Evolutionary conservation across 2,888 invertebrate species (phyloP).

Genomic region (Dendrolimus pini): DNA sequence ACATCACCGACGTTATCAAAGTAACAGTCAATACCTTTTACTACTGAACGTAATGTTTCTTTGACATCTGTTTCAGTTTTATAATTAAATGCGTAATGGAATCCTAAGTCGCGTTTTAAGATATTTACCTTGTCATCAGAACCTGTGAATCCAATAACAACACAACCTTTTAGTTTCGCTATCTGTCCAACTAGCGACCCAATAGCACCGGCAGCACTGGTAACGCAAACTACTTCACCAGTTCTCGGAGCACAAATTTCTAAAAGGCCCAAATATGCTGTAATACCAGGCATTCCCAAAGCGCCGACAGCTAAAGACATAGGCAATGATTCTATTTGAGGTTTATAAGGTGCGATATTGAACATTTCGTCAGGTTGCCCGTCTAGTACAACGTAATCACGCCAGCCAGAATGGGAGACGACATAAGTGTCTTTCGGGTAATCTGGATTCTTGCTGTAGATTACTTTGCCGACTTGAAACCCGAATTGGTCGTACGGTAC

Average conservation of each 20-base stretch:
- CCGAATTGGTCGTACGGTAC: constrained; percentile 37
- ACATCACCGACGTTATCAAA: constrained; percentile 46
- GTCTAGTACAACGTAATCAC: constrained; percentile 54
- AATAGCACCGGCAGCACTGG: constrained; percentile 82
- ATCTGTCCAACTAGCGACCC: constrained; percentile 83
- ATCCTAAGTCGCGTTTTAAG: constrained; percentile 76
- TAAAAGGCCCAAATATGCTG: constrained; percentile 27
- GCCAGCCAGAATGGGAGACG: constrained; percentile 79
- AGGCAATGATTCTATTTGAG: constrained; percentile 64
- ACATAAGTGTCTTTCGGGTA: constrained; percentile 77
- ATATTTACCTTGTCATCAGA: constrained; percentile 79
- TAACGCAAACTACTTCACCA: constrained; percentile 80
- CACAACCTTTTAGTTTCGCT: constrained; percentile 57
- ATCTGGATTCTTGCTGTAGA: constrained; percentile 76
- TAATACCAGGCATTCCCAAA: constrained; percentile 78
- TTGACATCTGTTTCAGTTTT: constrained; percentile 69
- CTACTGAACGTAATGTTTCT: constrained; percentile 68
- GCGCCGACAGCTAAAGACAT: constrained; percentile 74
- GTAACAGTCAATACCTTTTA: constrained; percentile 78
- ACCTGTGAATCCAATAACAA: constrained; percentile 73
- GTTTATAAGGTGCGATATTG: constrained; percentile 34
- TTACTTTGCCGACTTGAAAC: constrained; percentile 62
- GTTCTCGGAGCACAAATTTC: constrained; percentile 79
- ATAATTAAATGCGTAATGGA: constrained; percentile 82
- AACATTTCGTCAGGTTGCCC: constrained; percentile 27